Evolutionary conservation across 1,140 invertebrate genomes (phyloP).

Genomic region (Drosophila fuyamai): DNA sequence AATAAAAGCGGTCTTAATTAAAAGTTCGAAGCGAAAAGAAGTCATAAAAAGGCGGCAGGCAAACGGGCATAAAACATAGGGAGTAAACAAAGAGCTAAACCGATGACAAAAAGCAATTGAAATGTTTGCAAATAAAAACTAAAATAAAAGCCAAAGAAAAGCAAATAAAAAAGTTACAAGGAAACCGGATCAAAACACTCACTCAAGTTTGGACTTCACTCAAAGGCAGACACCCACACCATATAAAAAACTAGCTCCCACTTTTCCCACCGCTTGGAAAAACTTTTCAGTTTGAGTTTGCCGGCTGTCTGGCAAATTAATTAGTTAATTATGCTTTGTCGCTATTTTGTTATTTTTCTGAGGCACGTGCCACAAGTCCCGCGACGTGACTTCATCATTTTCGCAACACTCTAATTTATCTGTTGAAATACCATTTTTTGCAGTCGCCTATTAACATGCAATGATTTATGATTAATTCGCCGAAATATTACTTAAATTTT

Average conservation of each 20-base stretch:
- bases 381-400: slow-evolving; percentile 64
- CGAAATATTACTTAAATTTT: slow-evolving; percentile 12
- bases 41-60: slow-evolving; percentile 42
- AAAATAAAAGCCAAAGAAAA: slow-evolving; percentile 31
- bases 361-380: slow-evolving; percentile 52
- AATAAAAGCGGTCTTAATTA: slow-evolving; percentile 24
- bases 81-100: slow-evolving; percentile 33
- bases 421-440: slow-evolving; percentile 39
- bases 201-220: slow-evolving; percentile 20
- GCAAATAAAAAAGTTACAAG: slow-evolving; percentile 8
- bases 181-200: slow-evolving; percentile 25
- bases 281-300: slow-evolving; percentile 43
- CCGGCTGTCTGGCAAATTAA: slow-evolving; percentile 61
- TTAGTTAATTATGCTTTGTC: slow-evolving; percentile 72
- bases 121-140: slow-evolving; percentile 54
- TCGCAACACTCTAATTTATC: slow-evolving; percentile 44
- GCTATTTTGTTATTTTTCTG: slow-evolving; percentile 27
- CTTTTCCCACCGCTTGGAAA: slow-evolving; percentile 10
- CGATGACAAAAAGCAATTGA: slow-evolving; percentile 38
- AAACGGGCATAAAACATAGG: slow-evolving; percentile 35
- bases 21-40: slow-evolving; percentile 25
- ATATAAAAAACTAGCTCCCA: not conserved
- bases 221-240: slow-evolving; percentile 12
- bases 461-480: slow-evolving; percentile 36
- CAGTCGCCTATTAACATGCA: slow-evolving; percentile 47